Evolutionary conservation across 1,140 invertebrate species (phyloP), one percentile per base, ranked within the genome.

Genomic region (Orius insidiosus): DNA sequence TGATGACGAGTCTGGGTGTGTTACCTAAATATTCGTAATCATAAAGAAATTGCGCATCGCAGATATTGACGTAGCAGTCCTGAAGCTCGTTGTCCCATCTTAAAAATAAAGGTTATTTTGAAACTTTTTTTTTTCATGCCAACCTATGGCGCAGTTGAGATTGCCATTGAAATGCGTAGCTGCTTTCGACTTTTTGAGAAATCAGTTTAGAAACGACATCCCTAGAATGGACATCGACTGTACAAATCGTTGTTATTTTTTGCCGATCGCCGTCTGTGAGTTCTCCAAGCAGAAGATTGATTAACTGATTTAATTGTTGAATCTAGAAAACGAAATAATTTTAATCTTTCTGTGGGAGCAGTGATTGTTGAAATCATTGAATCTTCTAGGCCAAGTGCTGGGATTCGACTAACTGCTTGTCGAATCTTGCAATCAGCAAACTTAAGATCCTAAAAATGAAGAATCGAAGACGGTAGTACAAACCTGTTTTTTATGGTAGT

Each of bases 241-340:
- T 93, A 65, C 88, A 93, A 52, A 93, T 84, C 0, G 89, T 93
- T 82, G 90, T 92, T 53, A 93, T 87, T 62, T 93, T 93, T 62
- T 92, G 86, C 3, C 89, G 69, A 57, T 92, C 83, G n/a, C 79
- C 78, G 3, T 71, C 64, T 1, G 74, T 75, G 34, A 93, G 63
- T 53, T 90, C 83, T 0, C 84, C 85, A 43, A 90, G 62, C 34
- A 94, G 62, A n/a, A 43, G 24, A 5, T 70, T 70, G 53, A 94
- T 93, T 1, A 94, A 64, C 3, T 76, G 72, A 57, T 78, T 86
- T 41, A 94, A 60, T 57, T 92, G 86, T 8, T 63, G 63, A 19
- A 90, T 78, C 56, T 57, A 36, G n/a, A 15, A 15, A 36, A 10
- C 3, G n/a, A 36, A 4, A 10, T 4, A 11, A 24, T 24, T 24